These are phyloP conservation scores for Bungarus multicinctus DNA, from an alignment of 2,113 vertebrate species.

Conservation along the genomic window DNA sequence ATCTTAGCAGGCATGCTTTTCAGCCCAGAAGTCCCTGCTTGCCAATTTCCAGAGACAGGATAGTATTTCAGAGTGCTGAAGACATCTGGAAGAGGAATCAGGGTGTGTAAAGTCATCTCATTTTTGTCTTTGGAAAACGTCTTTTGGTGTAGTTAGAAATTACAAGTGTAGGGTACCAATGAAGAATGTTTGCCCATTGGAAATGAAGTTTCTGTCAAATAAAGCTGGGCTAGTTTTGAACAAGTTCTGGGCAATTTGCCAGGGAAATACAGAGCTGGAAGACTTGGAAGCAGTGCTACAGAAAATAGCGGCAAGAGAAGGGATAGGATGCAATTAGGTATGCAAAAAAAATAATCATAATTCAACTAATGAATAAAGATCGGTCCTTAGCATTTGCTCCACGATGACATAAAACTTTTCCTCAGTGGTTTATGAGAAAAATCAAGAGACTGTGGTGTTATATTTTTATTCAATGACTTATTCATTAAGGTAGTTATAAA, in stretches of 20 bases:
- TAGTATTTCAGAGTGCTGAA: neutral
- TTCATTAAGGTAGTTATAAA: neutral
- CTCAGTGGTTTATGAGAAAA: neutral
- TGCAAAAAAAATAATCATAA: neutral
- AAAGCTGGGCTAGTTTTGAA: neutral
- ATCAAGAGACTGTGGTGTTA: neutral
- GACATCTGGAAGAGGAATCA: neutral
- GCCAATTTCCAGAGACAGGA: neutral
- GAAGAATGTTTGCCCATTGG: neutral
- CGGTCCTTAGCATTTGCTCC: neutral
- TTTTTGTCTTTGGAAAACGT: neutral
- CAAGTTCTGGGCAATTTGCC: neutral
- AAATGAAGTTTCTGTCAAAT: neutral
- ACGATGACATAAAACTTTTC: neutral
- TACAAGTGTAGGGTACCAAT: neutral
- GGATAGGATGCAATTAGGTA: neutral
- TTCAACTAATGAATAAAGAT: neutral
- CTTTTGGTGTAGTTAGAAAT: neutral
- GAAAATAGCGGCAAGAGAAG: neutral
- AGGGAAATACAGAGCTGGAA: neutral
- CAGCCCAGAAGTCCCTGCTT: neutral
- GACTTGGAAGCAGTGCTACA: neutral
- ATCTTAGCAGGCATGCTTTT: neutral
- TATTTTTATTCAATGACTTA: neutral
- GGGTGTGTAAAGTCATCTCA: neutral